Base-by-base conservation (phyloP, 1,140 invertebrate species). In the Neocloeon triangulifer region DNA sequence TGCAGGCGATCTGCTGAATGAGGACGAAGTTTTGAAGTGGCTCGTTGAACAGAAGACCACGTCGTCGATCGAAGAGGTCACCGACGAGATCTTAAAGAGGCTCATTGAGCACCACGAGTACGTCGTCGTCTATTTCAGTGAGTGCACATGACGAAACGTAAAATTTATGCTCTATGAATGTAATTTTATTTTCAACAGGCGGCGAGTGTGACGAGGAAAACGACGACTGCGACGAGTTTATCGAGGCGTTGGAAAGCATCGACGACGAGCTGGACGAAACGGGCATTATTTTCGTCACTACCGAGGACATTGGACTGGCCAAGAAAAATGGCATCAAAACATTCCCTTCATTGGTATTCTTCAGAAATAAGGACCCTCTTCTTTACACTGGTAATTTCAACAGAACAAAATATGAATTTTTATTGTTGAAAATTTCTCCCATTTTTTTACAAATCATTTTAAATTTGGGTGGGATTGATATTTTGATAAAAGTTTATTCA, bases 61-160 rank as follows among this genome's bases (percentile, higher is more conserved):
- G 1, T 82, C 84, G 21, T 89, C 84, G 1, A 92, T 92, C 39
- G 85, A 91, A 61, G 82, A 89, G 60, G 82, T 91, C 13, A 89
- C 82, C 1, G 82, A 89, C 50, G 81, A 89, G 58, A 89, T 89
- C 45, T 54, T 91, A 12, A 62, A 67, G 38, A 74, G 78, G 46
- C 59, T 92, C 5, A 82, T 91, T 41, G 73, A 79, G 39, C 78
- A 85, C 43, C 77, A 88, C 46, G 82, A 88, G 64, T 89, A 89
- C 51, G 81, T 92, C 10, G 82, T 85, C 14, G 84, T 88, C 14
- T 86, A 85, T 47, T 89, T 91, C 54, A 89, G 82, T 74, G 54
- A 64, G 69, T 66, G 31, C 16, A 13, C 15, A 25, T 21, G 18
- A 30, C 33, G 35, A 34, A n/a, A n/a, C n/a, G n/a, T n/a, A n/a